Conservation (phyloP, 64 coral and sea anemone genomes). For the Trachythela sp. region DNA sequence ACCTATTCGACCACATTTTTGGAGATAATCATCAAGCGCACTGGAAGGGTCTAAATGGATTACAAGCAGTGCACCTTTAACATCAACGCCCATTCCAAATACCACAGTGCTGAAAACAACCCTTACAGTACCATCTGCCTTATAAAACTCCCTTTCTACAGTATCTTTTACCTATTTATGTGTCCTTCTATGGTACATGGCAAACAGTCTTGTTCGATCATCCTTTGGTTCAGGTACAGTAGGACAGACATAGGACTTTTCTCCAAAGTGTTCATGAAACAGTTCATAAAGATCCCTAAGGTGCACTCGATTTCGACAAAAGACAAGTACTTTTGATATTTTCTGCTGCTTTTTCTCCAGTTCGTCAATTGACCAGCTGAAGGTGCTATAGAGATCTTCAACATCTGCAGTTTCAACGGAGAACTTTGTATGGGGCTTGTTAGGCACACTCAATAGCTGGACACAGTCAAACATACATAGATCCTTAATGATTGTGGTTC, state of each 20-base stretch:
- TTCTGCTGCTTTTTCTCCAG: slow-evolving; percentile 17
- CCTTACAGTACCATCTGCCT: background rate
- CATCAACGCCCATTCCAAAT: slow-evolving; percentile 8
- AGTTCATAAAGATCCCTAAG: too few relatives aligned
- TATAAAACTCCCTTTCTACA: background rate
- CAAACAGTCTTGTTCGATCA: background rate
- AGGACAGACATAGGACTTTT: background rate
- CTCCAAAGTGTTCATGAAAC: background rate
- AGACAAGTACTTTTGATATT: slow-evolving; percentile 10
- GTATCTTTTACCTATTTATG: background rate
- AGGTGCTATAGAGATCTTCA: background rate
- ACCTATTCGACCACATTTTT: too few relatives aligned
- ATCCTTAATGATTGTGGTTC: background rate
- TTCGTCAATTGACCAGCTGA: slow-evolving; percentile 17
- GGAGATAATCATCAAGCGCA: background rate
- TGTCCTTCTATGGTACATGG: background rate
- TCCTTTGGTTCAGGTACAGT: background rate
- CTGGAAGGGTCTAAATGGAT: background rate
- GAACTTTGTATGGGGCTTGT: slow-evolving; percentile 30
- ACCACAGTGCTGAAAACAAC: background rate
- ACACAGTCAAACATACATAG: slow-evolving; percentile 27
- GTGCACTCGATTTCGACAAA: slow-evolving; percentile 16
- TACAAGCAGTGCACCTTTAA: background rate
- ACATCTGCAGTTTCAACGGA: background rate
- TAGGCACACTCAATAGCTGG: background rate